Base-by-base conservation (phyloP, 2,113 vertebrate genomes). In the Rhinoderma darwinii region DNA sequence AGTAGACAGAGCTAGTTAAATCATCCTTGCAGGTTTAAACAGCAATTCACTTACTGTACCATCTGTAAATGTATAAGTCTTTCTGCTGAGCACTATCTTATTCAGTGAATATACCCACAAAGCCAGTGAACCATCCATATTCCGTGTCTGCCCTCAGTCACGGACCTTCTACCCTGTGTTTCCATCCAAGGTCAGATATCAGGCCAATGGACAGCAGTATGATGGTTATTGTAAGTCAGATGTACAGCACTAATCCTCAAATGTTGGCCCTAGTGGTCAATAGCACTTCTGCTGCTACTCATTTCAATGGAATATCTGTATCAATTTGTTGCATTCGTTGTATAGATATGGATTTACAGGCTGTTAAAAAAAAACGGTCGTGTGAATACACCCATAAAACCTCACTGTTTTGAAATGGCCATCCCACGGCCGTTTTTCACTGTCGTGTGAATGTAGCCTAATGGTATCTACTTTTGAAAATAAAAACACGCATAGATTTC, bases 1-100 rank as follows among this genome's bases (percentile, higher is more conserved):
- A 51, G 74, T 47, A 78, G 84, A 50, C 84, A 86, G 39, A 78
- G 59, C 56, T 66, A 47, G 74, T 86, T 78, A 78, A 86, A 86
- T 86, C 74, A 86, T 78, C 56, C 39, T 50, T 68, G 59, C 84
- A 78, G 84, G 73, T 78, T 86, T 86, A 86, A 86, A 44, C 74
- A 66, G 84, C 84, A 86, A 78, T 78, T 86, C 84, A 78, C 84
- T 86, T 86, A 86, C 78, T 61, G 77, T 81, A 61, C 56, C 43
- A 78, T 86, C 78, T 86, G 56, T 50, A 78, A 78, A 78, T 66
- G 59, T 86, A 66, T 76, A 84, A 54, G 39, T 78, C 56, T 86
- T 78, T 68, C 84, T 78, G 84, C 56, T 68, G 84, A 78, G 41
- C 15, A 47, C 59, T 61, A 20, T 32, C 12, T 35, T 78, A 47